Evolutionary conservation across 2,113 vertebrate species (phyloP).

Genomic region (Dasyurus viverrinus): DNA sequence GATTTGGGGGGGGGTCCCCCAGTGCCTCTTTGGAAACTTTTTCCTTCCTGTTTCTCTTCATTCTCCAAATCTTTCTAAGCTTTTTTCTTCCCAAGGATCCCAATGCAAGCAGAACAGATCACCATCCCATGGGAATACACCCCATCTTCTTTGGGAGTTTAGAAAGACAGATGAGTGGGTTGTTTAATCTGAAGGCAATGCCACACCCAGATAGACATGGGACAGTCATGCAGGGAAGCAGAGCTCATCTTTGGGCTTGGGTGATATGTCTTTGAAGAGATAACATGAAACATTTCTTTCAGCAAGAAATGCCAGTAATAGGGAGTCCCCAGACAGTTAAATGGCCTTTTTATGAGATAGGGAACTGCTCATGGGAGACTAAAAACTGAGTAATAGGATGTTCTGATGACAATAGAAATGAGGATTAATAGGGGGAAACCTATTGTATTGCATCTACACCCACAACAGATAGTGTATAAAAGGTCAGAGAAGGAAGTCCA

Average conservation of each 20-base stretch:
- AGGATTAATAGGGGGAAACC: neutral
- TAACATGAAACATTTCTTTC: neutral
- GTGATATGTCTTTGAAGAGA: constrained; percentile 2
- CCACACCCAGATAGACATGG: neutral
- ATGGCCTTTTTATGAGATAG: neutral
- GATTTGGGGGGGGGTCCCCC: neutral
- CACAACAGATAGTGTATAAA: neutral
- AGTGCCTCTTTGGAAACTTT: neutral
- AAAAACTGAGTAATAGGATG: neutral
- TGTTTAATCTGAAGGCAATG: neutral
- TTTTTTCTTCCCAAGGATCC: neutral
- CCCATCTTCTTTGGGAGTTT: neutral
- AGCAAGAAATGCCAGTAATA: neutral
- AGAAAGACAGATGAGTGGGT: neutral
- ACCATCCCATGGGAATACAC: neutral
- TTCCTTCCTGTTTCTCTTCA: neutral
- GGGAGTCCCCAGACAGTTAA: neutral
- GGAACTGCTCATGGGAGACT: neutral
- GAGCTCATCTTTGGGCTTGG: neutral
- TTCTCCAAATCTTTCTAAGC: neutral
- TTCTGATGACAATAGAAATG: neutral
- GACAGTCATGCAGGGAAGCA: neutral
- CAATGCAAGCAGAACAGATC: neutral
- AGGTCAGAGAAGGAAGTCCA: neutral
- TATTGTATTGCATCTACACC: neutral